Evolutionary conservation across 2,888 invertebrate species (phyloP).

Genomic region (Phaonia tiefii): DNA sequence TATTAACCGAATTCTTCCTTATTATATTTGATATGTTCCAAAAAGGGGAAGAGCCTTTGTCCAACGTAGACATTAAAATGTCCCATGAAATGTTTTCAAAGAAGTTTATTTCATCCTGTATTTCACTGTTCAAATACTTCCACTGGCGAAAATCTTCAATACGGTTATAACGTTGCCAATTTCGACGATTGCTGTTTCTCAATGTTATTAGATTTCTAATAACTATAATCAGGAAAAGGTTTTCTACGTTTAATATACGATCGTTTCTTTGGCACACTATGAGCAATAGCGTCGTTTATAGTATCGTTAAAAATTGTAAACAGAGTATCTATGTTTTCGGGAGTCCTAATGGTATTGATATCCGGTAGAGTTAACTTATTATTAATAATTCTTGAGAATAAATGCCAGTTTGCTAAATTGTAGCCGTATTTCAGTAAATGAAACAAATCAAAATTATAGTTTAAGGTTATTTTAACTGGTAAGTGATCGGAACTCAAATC

Average conservation of each 20-base stretch:
- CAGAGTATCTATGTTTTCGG: neutral
- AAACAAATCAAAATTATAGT: too few relatives aligned
- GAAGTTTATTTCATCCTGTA: neutral
- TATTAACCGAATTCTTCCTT: neutral
- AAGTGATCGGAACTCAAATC: slow-evolving; percentile 19
- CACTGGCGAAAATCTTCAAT: neutral
- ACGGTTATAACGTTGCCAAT: neutral
- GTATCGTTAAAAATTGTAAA: neutral
- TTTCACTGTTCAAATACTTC: neutral
- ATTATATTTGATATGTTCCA: neutral
- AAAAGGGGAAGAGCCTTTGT: too few relatives aligned
- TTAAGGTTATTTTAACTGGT: too few relatives aligned
- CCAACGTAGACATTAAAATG: too few relatives aligned
- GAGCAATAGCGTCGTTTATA: neutral
- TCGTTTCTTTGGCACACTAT: neutral
- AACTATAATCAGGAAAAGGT: neutral
- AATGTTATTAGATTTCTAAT: neutral
- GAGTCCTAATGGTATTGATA: neutral
- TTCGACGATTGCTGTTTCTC: neutral
- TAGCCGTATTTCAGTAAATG: too few relatives aligned
- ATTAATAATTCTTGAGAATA: too few relatives aligned
- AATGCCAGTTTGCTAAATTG: too few relatives aligned
- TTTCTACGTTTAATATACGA: neutral
- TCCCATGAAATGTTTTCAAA: too few relatives aligned
- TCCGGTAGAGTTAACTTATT: neutral